Conservation (phyloP, 2,113 vertebrate genomes). For the Ceyx margarethae region DNA sequence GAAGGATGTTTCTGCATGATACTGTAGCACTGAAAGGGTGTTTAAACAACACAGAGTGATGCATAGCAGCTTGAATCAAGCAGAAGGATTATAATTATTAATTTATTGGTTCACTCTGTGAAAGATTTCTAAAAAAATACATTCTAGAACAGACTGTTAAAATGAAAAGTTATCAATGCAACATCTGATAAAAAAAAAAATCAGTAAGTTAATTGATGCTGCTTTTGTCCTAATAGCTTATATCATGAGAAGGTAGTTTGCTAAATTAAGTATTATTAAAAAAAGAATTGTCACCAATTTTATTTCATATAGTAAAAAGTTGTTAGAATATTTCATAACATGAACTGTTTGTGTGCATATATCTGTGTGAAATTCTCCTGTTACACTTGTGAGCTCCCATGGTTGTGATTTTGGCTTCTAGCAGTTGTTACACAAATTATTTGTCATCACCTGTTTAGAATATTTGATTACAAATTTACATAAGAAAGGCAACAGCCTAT, state of each 20-base stretch:
- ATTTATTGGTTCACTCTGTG: slow-evolving; percentile 49
- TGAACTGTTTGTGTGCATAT: background rate
- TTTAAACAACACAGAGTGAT: slow-evolving; percentile 40
- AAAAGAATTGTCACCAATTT: slow-evolving; percentile 42
- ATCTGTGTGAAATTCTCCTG: slow-evolving; percentile 19
- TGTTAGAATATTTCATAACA: slow-evolving; percentile 30
- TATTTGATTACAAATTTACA: slow-evolving; percentile 80
- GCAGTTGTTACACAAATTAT: slow-evolving; percentile 57
- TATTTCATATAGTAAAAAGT: background rate
- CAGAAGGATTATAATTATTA: slow-evolving; percentile 46
- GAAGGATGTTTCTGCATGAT: background rate
- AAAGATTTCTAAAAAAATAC: slow-evolving; percentile 58
- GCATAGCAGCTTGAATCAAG: slow-evolving; percentile 24
- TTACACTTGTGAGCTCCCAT: slow-evolving; percentile 17
- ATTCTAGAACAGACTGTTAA: slow-evolving; percentile 53
- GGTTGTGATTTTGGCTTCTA: slow-evolving; percentile 47
- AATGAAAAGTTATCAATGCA: slow-evolving; percentile 66
- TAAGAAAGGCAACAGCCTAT: slow-evolving; percentile 66
- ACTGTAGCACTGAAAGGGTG: slow-evolving; percentile 12
- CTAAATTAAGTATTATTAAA: slow-evolving; percentile 54
- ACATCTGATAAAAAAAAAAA: slow-evolving; percentile 61
- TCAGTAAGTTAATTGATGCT: slow-evolving; percentile 70
- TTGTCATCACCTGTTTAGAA: slow-evolving; percentile 72
- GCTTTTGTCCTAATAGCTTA: slow-evolving; percentile 62
- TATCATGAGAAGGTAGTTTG: slow-evolving; percentile 54